Evolutionary conservation across 2,888 invertebrate genomes (phyloP), one percentile per base, ranked within the genome.

Genomic region (Caenorhabditis macrosperma): DNA sequence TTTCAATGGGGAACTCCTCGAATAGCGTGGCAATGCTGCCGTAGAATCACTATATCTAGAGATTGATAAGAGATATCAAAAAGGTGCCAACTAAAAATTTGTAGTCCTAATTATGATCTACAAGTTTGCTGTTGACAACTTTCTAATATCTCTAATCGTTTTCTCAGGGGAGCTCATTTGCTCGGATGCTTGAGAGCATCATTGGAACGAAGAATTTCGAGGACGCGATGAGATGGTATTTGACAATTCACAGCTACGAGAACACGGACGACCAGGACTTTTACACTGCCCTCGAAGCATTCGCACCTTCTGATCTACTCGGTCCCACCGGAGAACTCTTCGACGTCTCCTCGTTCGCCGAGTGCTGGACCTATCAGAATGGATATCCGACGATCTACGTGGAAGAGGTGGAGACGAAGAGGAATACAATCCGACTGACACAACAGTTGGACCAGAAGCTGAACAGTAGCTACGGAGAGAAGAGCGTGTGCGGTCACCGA

Each of bases 201-300:
- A 78, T 90, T 68, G 88, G 88, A 12, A 71, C 81, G 20, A 75
- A 82, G 22, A 60, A 76, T 35, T 90, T 89, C 76, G 24, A 81
- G 20, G 48, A 81, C 28, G 89, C 87, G 5, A 38, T 89, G 10
- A 60, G 76, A 89, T 93, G 93, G 59, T 95, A 95, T 90, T 91
- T 95, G 76, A 93, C 93, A 78, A 92, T 92, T 38, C 94, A 94
- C 90, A 93, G 93, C 86, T 95, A 93, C 91, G 92, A 92, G 52
- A 95, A 94, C 90, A 94, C 94, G 15, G 94, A 94, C 81, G 94
- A 94, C 10, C 92, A 94, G 86, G 95, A 96, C 89, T 93, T 96
- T 0, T 96, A 96, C 96, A 92, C 93, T 55, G 93, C 94, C 24
- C 92, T 95, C 82, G 94, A 93, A 69, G 93, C 93, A 89, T 94